Conservation (phyloP, 2,888 invertebrate species). For the Hypercompe scribonia region DNA sequence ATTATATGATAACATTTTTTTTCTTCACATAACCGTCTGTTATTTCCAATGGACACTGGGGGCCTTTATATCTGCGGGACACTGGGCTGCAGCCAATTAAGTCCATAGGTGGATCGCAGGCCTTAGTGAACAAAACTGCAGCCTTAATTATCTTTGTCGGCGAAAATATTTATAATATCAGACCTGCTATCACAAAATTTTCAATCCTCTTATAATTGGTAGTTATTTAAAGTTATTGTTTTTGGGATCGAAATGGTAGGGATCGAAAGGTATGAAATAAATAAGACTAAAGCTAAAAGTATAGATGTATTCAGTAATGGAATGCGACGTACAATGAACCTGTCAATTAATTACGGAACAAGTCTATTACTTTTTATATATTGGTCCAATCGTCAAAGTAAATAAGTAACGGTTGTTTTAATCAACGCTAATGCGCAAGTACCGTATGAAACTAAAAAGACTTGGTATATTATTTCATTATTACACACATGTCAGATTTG, state of each 20-base stretch:
- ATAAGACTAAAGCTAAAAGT: constrained; percentile 6
- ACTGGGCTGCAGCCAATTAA: too few species aligned
- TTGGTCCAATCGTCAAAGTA: constrained; percentile 28
- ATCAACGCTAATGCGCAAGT: constrained; percentile 49
- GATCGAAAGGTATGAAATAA: not conserved
- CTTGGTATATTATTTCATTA: constrained; percentile 4
- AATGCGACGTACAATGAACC: constrained; percentile 27
- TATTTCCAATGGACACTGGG: too few species aligned
- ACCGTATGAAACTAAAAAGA: constrained; percentile 56
- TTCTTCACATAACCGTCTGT: too few species aligned
- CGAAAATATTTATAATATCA: not conserved
- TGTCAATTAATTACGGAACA: constrained; percentile 30
- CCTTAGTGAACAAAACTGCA: not conserved
- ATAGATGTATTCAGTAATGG: constrained; percentile 2
- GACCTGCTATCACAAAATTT: not conserved
- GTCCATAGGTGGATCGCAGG: too few species aligned
- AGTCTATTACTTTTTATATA: constrained; percentile 33
- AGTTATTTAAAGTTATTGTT: not conserved
- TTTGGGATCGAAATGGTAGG: not conserved
- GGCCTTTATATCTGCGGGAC: too few species aligned
- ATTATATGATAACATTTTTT: too few species aligned
- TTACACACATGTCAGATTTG: not conserved
- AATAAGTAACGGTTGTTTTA: constrained; percentile 57
- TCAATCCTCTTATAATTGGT: constrained; percentile 4
- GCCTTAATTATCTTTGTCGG: not conserved